Conservation (phyloP, 2,113 vertebrate species). For the Herpetotheres cachinnans region DNA sequence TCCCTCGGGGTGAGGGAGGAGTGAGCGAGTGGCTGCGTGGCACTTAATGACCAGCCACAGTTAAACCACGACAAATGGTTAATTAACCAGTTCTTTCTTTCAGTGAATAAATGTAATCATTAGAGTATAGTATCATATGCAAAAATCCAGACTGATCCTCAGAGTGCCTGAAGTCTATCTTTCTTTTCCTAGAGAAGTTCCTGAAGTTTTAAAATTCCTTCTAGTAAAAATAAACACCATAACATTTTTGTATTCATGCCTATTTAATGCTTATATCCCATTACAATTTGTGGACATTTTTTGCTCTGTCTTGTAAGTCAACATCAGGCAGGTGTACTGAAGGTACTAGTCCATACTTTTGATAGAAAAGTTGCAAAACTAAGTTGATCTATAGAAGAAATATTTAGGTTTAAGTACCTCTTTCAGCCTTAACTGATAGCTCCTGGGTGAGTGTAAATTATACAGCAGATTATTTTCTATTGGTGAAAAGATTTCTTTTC, state of each 20-base stretch:
- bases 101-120: neutral
- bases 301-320: neutral
- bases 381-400: neutral
- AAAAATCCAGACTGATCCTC: neutral
- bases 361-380: neutral
- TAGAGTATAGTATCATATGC: neutral
- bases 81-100: neutral
- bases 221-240: neutral
- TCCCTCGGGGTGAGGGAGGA: too few species aligned
- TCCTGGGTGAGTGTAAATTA: neutral
- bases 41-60: too few species aligned
- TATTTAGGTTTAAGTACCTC: neutral
- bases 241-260: rapidly evolving
- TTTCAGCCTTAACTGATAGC: neutral
- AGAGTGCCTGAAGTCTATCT: neutral
- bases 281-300: neutral
- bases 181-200: neutral
- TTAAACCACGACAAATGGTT: too few species aligned
- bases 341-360: neutral
- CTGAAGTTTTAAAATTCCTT: neutral
- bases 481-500: neutral
- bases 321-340: neutral
- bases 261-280: neutral
- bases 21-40: too few species aligned
- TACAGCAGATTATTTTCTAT: neutral